Conservation (phyloP, 2,113 vertebrate species). For the Climacteris rufus region DNA sequence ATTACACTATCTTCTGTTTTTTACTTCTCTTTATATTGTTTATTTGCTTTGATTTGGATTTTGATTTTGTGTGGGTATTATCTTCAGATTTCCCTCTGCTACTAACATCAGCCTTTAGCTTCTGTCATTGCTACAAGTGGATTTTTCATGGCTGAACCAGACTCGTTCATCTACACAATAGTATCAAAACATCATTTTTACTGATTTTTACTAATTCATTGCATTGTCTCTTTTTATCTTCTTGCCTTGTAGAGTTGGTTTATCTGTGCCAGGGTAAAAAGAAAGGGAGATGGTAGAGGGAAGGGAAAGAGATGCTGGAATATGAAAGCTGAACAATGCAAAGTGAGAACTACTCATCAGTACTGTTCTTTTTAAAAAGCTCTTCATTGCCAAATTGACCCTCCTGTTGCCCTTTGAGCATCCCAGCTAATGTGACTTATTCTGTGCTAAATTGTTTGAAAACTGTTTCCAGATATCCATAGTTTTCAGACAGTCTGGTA, state of each 20-base stretch:
- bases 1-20: not conserved
- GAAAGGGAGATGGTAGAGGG: not conserved
- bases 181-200: not conserved
- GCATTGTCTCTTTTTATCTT: not conserved
- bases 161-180: not conserved
- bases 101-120: not conserved
- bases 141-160: not conserved
- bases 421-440: not conserved
- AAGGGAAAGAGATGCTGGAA: not conserved
- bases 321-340: not conserved
- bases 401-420: not conserved
- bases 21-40: not conserved
- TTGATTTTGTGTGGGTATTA: not conserved
- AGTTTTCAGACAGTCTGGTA: not conserved
- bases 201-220: not conserved
- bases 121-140: not conserved
- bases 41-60: not conserved
- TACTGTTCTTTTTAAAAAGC: not conserved
- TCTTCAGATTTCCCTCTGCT: not conserved
- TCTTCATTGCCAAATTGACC: not conserved
- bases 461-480: not conserved
- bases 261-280: not conserved
- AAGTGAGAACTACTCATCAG: not conserved
- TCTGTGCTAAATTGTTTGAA: not conserved
- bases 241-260: not conserved